These are phyloP conservation scores for Pseudochirops cupreus DNA, from an alignment of 2,797 vertebrate species.

Conservation along the genomic window DNA sequence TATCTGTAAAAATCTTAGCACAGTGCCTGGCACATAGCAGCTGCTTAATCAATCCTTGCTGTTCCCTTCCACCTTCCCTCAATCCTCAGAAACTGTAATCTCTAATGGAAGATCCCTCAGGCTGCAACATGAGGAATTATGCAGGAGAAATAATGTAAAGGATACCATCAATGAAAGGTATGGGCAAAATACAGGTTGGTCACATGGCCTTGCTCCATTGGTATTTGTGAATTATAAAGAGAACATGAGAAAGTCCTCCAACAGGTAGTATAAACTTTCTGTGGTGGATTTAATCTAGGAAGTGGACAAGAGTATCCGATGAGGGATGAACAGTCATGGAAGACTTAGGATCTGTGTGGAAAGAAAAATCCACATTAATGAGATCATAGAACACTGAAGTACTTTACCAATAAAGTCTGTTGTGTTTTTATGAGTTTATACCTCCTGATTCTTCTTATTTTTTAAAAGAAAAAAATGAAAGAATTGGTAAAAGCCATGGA, in stretches of 20 bases:
- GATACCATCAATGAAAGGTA: background rate
- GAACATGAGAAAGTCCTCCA: background rate
- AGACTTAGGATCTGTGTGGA: background rate
- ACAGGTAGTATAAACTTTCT: background rate
- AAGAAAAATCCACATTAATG: background rate
- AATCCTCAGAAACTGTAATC: background rate
- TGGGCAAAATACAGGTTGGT: background rate
- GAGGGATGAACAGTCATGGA: background rate
- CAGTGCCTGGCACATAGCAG: background rate
- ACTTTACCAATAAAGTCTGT: background rate
- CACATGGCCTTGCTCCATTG: background rate
- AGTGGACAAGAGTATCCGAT: background rate
- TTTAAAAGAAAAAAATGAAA: background rate
- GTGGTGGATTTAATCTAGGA: background rate
- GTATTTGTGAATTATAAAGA: background rate
- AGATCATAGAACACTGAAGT: background rate
- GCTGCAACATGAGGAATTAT: background rate
- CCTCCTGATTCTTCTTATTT: background rate
- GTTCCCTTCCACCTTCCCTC: background rate
- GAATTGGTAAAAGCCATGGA: conserved; percentile 11
- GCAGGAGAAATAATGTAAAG: background rate
- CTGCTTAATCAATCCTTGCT: background rate
- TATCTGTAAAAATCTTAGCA: background rate
- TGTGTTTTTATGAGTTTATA: background rate
- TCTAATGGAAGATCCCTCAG: background rate